Base-by-base conservation (phyloP, 1,140 invertebrate genomes). In the Pseudobourletiella spinata region DNA sequence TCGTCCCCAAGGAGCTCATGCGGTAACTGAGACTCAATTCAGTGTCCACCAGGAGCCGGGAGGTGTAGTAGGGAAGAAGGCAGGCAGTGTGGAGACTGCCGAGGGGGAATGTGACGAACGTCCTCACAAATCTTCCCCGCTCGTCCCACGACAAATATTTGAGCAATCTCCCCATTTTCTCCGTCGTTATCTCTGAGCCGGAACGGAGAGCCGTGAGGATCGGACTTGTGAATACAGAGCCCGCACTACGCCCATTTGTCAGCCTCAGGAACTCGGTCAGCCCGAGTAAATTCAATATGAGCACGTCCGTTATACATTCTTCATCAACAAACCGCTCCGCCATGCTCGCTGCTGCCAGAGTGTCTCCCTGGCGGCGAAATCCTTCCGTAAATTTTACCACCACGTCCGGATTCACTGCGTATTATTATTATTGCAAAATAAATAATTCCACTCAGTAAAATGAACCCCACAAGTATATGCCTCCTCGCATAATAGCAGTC, bases 91-190 rank as follows among this genome's bases (percentile, higher is more conserved):
- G 20, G 2, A 58, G 4, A 26, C 46, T 57, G 20, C 42, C 30
- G 6, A 48, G 28, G 14, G 59, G 35, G 56, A 25, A 39, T 29
- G 59, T 58, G 3, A 58, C 29, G 58, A 46, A 68, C 2, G 50
- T 25, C 22, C 52, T 26, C 30, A 57, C 60, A 42, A 65, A 63
- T 57, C 51, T 58, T 46, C 63, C 57, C 28, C 20, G 51, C 32
- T 68, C 67, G 30, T 68, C 63, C 63, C 67, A 65, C 52, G 32
- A 22, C 22, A 66, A 51, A 29, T 66, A 66, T 4, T 54, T 42
- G 20, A 3, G 16, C n/a, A 62, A 8, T 3, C 15, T 3, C 2
- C 3, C 2, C 22, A 8, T 2, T 6, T 43, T 28, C 6, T 29
- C 24, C 3, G 2, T 2, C 18, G 11, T 14, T 28, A 25, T 32